Evolutionary conservation across 2,888 invertebrate species (phyloP).

Genomic region (Cephus nigrinus): DNA sequence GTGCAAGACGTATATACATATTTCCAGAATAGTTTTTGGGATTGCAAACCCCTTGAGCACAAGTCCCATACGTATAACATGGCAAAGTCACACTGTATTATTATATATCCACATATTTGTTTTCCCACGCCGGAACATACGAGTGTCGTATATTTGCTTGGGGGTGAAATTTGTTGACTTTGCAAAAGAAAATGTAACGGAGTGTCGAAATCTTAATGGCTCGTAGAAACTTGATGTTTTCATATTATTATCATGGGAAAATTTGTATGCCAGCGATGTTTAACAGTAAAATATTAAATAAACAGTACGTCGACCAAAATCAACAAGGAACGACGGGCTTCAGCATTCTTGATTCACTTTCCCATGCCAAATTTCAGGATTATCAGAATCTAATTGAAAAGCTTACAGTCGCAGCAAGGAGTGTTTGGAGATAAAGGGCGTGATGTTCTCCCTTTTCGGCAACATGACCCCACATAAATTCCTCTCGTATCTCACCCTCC

Average conservation of each 20-base stretch:
- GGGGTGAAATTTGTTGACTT: neutral
- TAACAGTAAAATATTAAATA: constrained; percentile 26
- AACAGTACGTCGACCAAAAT: constrained; percentile 37
- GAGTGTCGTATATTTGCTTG: neutral
- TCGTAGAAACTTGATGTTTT: neutral
- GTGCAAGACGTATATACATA: neutral
- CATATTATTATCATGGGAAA: neutral
- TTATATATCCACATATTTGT: neutral
- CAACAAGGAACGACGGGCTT: constrained; percentile 34
- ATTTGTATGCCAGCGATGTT: neutral
- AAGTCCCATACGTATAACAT: neutral
- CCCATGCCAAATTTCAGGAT: constrained; percentile 8
- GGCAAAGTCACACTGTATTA: neutral
- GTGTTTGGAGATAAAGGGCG: neutral
- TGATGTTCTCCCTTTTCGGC: neutral
- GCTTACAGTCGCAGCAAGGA: neutral
- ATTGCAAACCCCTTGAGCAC: neutral
- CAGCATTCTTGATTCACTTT: constrained; percentile 33
- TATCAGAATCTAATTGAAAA: neutral
- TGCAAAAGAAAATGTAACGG: neutral
- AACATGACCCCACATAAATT: neutral
- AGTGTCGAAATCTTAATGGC: neutral
- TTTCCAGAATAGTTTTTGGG: neutral
- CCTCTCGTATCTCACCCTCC: neutral
- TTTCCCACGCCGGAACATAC: neutral